Base-by-base conservation (phyloP, 2,797 vertebrate genomes). In the Rhodeus uyekii region DNA sequence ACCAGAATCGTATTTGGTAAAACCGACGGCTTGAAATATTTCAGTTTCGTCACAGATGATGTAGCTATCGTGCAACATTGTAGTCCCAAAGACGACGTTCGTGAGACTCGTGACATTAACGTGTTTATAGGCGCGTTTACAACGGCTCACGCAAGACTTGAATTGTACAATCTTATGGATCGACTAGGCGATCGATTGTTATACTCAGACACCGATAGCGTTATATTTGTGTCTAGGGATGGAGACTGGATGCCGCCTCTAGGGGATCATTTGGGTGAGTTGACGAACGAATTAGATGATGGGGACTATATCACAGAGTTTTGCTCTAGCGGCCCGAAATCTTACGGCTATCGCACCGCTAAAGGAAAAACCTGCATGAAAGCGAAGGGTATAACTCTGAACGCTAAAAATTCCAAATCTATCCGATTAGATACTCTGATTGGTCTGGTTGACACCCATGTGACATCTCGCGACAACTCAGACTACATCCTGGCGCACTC, bases 11-110 rank as follows among this genome's bases (percentile, higher is more conserved):
- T 38, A 7, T 38, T 38, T 38, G 36, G 1, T 8, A 2, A 38
- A 34, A 34, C 34, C 34, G 5, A 5, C 36, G 8, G 8, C 3
- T 7, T 53, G 48, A 7, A 19, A 7, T n/a, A 1, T 8, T 53
- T 53, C 19, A 53, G 19, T 1, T 53, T 53, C 19, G 8, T 53
- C 50, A n/a, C 50, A n/a, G 50, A 53, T 0, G 8, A 53, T 3
- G 22, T 53, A 0, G 50, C 50, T 10, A 8, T 53, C 10, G 50
- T 53, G 1, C 22, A 53, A 1, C 9, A 8, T 24, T 9, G 8
- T 3, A 0, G 3, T 1, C 1, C 50, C 3, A 55, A 24, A n/a
- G 22, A n/a, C n/a, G n/a, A n/a, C n/a, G 8, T 4, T 7, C 22
- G 1, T n/a, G n/a, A n/a, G n/a, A n/a, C n/a, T n/a, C 50, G 3